Conservation (phyloP, 2,797 vertebrate genomes). For the Cheirogaleus major region DNA sequence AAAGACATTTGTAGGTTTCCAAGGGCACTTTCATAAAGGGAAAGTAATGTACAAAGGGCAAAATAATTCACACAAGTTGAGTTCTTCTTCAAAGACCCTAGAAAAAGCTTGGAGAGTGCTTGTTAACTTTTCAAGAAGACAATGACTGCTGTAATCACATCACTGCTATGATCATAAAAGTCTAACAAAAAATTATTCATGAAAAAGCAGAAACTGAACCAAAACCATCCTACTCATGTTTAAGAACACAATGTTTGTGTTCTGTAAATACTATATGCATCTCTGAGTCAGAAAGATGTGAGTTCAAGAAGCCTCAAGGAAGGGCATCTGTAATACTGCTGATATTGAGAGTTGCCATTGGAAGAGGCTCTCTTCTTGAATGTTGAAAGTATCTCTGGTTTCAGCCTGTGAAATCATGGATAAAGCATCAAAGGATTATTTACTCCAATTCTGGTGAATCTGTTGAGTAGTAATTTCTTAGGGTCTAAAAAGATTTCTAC, state of each 20-base stretch:
- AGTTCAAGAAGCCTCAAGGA: background rate
- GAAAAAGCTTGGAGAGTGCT: background rate
- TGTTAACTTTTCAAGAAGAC: slow-evolving; percentile 30
- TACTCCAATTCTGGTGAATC: slow-evolving; percentile 20
- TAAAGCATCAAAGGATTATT: slow-evolving; percentile 10
- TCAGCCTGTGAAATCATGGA: slow-evolving; percentile 9
- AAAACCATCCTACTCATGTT: background rate
- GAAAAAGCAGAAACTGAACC: slow-evolving; percentile 17
- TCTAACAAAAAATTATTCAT: background rate
- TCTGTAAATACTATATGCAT: background rate
- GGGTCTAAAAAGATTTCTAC: slow-evolving; percentile 17
- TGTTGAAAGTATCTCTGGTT: background rate
- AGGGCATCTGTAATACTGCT: background rate
- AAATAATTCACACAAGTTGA: background rate
- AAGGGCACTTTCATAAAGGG: background rate
- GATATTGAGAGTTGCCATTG: background rate
- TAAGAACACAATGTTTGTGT: background rate
- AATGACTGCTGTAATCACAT: background rate
- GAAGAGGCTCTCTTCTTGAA: background rate
- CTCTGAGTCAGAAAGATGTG: slow-evolving; percentile 24
- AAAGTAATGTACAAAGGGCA: background rate
- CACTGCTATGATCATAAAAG: background rate
- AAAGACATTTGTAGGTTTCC: slow-evolving; percentile 13
- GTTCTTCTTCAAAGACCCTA: background rate
- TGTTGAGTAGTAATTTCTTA: slow-evolving; percentile 32